Conservation (phyloP, 2,113 vertebrate genomes). For the Ptilonorhynchus violaceus region DNA sequence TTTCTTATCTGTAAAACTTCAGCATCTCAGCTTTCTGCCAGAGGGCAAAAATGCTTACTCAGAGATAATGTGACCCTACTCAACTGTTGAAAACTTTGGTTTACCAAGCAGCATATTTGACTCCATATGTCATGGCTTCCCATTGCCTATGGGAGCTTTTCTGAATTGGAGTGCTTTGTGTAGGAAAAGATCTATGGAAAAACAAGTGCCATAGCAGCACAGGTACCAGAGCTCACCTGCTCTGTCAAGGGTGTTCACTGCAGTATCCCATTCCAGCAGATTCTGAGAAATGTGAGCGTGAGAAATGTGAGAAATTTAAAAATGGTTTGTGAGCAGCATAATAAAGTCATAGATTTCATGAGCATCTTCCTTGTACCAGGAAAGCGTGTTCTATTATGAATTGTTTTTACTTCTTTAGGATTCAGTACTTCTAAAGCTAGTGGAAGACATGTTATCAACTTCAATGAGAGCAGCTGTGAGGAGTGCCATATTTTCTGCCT, state of each 20-base stretch:
- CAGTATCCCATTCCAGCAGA: neutral
- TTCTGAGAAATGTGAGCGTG: neutral
- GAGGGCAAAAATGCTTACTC: neutral
- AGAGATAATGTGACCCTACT: neutral
- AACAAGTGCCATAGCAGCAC: neutral
- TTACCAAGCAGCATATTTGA: slow-evolving; percentile 6
- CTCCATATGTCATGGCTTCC: neutral
- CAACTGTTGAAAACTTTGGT: neutral
- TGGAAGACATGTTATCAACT: rapidly evolving
- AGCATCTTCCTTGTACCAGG: neutral
- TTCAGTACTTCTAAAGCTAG: neutral
- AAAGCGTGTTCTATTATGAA: neutral
- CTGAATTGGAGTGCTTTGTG: neutral
- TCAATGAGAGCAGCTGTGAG: neutral
- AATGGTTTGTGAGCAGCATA: neutral
- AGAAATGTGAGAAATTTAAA: no score
- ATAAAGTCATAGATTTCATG: neutral
- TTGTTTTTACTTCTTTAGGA: neutral
- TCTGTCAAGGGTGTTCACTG: neutral
- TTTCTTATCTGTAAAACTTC: slow-evolving; percentile 18
- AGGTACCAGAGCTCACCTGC: neutral
- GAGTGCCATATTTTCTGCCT: neutral
- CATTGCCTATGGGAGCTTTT: neutral
- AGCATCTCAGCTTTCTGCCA: neutral
- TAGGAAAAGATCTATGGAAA: neutral